Base-by-base conservation (phyloP, 2,888 invertebrate genomes). In the Philopedon plagiatum region DNA sequence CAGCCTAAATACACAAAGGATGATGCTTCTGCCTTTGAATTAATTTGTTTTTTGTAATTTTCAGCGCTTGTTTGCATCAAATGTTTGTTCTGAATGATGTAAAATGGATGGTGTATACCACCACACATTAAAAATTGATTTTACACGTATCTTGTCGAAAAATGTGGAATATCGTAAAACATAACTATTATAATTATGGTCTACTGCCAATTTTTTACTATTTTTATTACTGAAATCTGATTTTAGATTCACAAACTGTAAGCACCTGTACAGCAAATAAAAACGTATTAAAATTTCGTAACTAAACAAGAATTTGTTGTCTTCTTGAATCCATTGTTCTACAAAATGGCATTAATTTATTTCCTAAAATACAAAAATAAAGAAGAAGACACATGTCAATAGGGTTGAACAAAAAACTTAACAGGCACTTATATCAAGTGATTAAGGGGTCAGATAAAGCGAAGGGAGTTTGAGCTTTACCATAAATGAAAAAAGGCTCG, bases 1-100 rank as follows among this genome's bases (percentile, higher is more conserved):
- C 62, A 60, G 58, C 75, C 75, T 75, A 75, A 75, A 75, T 37
- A 75, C 72, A 75, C 75, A 75, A 75, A 72, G 72, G 71, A 68
- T n/a, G n/a, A n/a, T 74, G 72, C 75, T 63, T 75, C 66, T 70
- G 72, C 69, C 72, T 75, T 69, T 69, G 71, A 75, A 72, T 72
- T 68, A 75, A 75, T 75, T 75, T 75, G 72, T 75, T 75, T 75
- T n/a, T 75, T 75, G 75, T 70, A 70, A 73, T 70, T 73, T 73
- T 61, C 46, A 37, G 44, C 62, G 69, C 44, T 39, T 69, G 73
- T 73, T 73, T 73, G 73, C 72, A 61, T 67, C 67, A 44, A 63
- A 69, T 73, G 69, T 73, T 73, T 73, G 73, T 60, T 73, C 66
- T 60, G 73, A 73, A 73, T 72, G 60, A 67, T 72, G 67, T 72